Conservation (phyloP, 2,113 vertebrate species). For the Calyptommatus sinebrachiatus region DNA sequence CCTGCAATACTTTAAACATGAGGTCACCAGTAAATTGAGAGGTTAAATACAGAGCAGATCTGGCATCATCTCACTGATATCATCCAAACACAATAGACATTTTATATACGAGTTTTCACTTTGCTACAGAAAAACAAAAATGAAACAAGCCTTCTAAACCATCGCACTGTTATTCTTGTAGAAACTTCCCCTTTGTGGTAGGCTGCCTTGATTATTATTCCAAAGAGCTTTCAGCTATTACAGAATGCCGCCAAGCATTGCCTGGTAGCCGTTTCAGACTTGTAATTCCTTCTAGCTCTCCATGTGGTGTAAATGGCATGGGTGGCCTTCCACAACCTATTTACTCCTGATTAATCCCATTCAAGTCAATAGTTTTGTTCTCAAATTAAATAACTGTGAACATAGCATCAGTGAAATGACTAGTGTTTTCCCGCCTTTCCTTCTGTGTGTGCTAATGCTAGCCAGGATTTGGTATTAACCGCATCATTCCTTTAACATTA, state of each 20-base stretch:
- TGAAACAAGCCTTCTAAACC: neutral
- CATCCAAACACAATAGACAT: neutral
- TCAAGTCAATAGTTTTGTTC: constrained; percentile 2
- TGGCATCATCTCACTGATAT: neutral
- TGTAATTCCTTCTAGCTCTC: constrained; percentile 7
- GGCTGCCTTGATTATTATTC: constrained; percentile 1
- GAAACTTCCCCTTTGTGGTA: neutral
- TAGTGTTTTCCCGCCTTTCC: neutral
- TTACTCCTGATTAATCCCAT: neutral
- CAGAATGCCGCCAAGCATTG: constrained; percentile 2
- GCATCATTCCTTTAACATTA: too few species aligned
- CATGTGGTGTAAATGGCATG: constrained; percentile 10
- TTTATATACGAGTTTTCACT: neutral
- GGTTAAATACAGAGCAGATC: neutral
- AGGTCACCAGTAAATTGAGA: neutral
- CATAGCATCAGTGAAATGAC: neutral
- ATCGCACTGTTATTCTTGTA: neutral
- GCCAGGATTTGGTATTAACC: neutral
- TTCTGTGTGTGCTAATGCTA: neutral
- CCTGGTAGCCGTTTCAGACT: neutral
- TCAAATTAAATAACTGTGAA: constrained; percentile 1
- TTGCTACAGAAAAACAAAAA: neutral
- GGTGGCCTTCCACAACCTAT: neutral
- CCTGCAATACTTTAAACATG: neutral
- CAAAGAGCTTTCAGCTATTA: neutral